A percentile compares a stretch with the other conserved stretches of the same genome.
Conservation (phyloP, 2,888 invertebrate species). For the Podotricha telesiphe region DNA sequence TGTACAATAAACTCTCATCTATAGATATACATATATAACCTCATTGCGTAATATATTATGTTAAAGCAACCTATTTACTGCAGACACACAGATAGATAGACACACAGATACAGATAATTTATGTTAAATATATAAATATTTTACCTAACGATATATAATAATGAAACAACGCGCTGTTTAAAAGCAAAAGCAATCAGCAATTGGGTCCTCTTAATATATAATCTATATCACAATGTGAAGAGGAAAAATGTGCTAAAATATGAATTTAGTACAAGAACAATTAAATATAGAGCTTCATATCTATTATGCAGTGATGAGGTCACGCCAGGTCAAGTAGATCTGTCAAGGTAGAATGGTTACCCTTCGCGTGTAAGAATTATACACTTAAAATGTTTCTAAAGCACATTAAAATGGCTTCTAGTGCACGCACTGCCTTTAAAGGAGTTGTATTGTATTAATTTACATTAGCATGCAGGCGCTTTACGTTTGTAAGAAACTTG, state of each 20-base stretch:
- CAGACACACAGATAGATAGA: too few species aligned
- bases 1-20: neutral
- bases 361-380: slow-evolving; percentile 36
- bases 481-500: neutral
- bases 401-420: slow-evolving; percentile 11
- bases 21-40: neutral
- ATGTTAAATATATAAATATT: too few species aligned
- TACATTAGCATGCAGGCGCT: neutral
- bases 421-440: slow-evolving; percentile 18
- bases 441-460: slow-evolving; percentile 10
- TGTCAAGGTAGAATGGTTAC: slow-evolving; percentile 46
- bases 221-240: neutral
- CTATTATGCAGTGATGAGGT: slow-evolving; percentile 38
- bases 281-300: slow-evolving; percentile 5
- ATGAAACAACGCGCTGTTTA: too few species aligned
- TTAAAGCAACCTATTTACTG: neutral
- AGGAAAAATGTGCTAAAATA: neutral
- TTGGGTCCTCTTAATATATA: neutral
- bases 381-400: slow-evolving; percentile 23
- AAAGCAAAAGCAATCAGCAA: too few species aligned
- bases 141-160: too few species aligned
- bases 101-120: too few species aligned
- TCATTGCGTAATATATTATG: neutral
- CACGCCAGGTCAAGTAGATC: slow-evolving; percentile 44
- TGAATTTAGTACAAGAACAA: slow-evolving; percentile 11